These are phyloP conservation scores for Orientallactaga sibirica DNA, from an alignment of 2,797 vertebrate species.

Conservation along the genomic window DNA sequence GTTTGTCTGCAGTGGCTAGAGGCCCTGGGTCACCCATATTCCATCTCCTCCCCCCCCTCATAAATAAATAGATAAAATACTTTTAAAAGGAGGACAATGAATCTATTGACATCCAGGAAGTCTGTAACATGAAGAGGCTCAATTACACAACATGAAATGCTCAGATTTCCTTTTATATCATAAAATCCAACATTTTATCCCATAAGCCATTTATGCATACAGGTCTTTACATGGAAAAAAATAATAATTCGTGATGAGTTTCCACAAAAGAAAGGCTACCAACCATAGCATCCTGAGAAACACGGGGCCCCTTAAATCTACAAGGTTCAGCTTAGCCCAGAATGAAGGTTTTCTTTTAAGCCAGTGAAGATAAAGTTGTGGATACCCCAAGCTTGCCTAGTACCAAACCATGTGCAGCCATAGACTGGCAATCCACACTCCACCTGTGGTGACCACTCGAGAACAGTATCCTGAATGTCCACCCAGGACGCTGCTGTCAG, in stretches of 20 bases:
- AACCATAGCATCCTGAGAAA: background rate
- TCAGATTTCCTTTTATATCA: conserved; percentile 47
- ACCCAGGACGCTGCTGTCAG: background rate
- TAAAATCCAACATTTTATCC: conserved; percentile 31
- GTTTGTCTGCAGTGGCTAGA: too few species aligned
- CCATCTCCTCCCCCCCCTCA: too few species aligned
- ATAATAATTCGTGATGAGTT: background rate
- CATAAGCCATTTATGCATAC: background rate
- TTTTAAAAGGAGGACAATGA: conserved; percentile 2
- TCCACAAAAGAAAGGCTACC: conserved; percentile 10
- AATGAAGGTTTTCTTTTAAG: background rate
- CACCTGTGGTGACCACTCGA: background rate
- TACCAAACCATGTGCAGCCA: background rate
- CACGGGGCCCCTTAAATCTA: background rate
- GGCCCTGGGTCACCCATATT: too few species aligned
- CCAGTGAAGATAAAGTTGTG: background rate
- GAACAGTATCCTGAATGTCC: background rate
- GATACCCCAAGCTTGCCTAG: background rate
- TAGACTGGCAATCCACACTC: background rate
- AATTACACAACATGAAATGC: background rate
- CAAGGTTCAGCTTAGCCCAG: background rate
- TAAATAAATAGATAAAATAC: too few species aligned
- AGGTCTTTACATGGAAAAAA: background rate
- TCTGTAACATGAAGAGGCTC: background rate
- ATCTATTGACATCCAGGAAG: conserved; percentile 17